These are phyloP conservation scores for Dipodomys ordii DNA, from an alignment of 2,113 vertebrate species.

Conservation along the genomic window DNA sequence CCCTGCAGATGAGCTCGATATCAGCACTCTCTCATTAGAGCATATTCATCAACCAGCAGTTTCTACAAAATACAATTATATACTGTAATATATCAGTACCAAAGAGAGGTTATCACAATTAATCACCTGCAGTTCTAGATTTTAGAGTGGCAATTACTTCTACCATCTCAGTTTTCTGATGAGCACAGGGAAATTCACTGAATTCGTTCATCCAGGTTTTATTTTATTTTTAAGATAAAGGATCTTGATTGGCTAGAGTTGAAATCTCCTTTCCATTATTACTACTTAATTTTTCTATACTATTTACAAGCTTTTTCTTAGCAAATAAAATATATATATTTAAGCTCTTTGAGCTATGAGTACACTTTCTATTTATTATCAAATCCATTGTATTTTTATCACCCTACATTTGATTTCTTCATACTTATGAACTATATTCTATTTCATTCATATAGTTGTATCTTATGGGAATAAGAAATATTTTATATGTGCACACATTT, in stretches of 20 bases:
- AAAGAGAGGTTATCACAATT: background rate
- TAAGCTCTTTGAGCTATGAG: background rate
- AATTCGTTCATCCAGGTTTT: background rate
- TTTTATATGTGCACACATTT: background rate
- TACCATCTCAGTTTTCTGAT: background rate
- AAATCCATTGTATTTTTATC: background rate
- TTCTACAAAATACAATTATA: background rate
- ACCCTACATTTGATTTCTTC: background rate
- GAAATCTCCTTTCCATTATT: background rate
- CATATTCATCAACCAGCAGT: background rate
- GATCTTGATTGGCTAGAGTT: background rate
- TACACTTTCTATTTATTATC: background rate
- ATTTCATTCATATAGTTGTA: background rate
- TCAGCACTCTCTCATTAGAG: background rate
- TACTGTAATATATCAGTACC: too few relatives aligned
- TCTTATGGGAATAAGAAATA: background rate
- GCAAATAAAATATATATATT: background rate
- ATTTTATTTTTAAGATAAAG: background rate
- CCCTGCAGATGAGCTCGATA: background rate
- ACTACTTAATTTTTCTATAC: background rate
- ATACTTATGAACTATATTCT: background rate
- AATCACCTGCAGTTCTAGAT: background rate
- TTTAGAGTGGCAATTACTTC: background rate
- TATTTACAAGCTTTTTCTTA: background rate
- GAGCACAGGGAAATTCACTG: background rate